A percentile compares a stretch with the other conserved stretches of the same genome.
phyloP scores from a whole-genome alignment of 2,797 vertebrate species.

The Semaprochilodus insignis region DNA sequence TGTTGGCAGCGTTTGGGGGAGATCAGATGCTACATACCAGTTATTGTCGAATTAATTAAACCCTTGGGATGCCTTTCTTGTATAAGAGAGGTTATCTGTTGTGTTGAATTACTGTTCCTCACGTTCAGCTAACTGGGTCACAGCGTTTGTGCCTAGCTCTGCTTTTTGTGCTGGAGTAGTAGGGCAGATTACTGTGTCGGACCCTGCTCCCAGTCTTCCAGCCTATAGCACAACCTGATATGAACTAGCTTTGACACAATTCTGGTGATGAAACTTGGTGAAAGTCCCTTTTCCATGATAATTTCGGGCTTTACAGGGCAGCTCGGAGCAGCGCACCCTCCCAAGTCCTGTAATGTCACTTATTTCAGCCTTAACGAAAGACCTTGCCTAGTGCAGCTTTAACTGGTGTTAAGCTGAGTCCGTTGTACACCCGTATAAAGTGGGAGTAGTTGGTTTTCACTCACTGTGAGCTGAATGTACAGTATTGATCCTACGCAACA shows the following conservation, averaged over 20 bases:
- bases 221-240: too few relatives aligned
- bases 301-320: too few relatives aligned
- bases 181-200: too few relatives aligned
- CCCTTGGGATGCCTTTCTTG: not conserved
- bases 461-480: not conserved
- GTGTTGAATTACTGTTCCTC: not conserved
- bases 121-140: not conserved
- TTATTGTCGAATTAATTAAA: not conserved
- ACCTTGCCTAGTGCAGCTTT: too few relatives aligned
- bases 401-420: not conserved
- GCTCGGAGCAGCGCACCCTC: too few relatives aligned
- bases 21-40: not conserved
- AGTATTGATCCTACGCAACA: slow-evolving; percentile 3
- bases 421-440: not conserved
- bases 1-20: not conserved
- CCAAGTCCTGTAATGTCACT: too few relatives aligned
- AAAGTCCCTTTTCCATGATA: too few relatives aligned
- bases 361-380: too few relatives aligned
- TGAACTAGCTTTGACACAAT: too few relatives aligned
- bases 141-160: not conserved
- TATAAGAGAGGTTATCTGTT: slow-evolving; percentile 1
- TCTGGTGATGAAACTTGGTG: too few relatives aligned
- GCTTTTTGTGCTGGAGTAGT: not conserved
- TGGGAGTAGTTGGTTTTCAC: not conserved
- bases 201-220: too few relatives aligned